Base-by-base conservation (phyloP, 1,140 invertebrate species). In the Temnothorax longispinosus region DNA sequence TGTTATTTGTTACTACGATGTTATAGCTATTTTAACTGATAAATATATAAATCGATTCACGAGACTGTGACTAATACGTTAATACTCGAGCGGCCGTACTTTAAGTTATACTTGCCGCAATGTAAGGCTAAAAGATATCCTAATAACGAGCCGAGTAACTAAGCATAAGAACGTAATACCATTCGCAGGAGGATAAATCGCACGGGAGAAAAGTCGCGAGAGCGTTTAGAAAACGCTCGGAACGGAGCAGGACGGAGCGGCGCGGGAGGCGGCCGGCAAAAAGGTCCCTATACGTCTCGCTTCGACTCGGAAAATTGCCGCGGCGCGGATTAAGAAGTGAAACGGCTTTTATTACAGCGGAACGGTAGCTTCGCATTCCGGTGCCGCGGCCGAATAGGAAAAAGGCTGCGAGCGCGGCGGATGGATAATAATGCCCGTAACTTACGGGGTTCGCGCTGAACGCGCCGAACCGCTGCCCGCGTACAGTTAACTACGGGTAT, bases 401-500 rank as follows among this genome's bases (percentile, higher is more conserved):
- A 90, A 88, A 90, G 89, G 60, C 65, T n/a, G 82, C 52, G 72
- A 71, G 82, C 78, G 65, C 64, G 47, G 38, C 87, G 87, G 89
- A 88, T 86, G 89, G 89, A 90, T 91, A 91, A 91, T 91, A 90
- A 88, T 88, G 82, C 87, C 76, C 76, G 82, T 91, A 90, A 90
- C 87, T 91, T 86, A 86, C 54, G 75, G 87, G 88, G 80, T 91
- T 91, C 74, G 76, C 75, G 89, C 78, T 88, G 87, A 91, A 91
- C 77, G 90, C 75, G 88, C 52, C 75, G 58, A 76, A 77, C 65
- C 65, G 85, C 74, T 62, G 67, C 58, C 86, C 67, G 75, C 74
- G 89, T 85, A 90, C 88, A 74, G 85, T 87, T 90, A 90, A 90
- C 89, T 90, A 90, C 81, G 58, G 88, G 86, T 88, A 90, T 90